These are phyloP conservation scores for Chloroclysta siterata DNA, from an alignment of 2,888 invertebrate genomes.

Conservation along the genomic window DNA sequence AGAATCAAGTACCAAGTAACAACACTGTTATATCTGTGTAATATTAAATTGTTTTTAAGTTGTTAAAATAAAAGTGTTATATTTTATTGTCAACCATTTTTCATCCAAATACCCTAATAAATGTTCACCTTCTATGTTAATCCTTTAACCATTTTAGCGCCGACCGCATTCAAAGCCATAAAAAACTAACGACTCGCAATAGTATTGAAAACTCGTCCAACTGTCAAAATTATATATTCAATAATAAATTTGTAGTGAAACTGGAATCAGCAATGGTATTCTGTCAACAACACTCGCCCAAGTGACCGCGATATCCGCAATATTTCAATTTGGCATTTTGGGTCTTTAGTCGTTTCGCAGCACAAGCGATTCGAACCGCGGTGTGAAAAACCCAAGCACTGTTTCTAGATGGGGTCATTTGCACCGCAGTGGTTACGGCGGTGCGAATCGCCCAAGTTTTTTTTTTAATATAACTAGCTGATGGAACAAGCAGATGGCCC, in stretches of 20 bases:
- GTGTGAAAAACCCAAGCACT: too few relatives aligned
- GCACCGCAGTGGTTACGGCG: too few relatives aligned
- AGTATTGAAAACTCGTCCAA: conserved; percentile 30
- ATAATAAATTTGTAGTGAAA: conserved; percentile 28
- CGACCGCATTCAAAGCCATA: conserved; percentile 17
- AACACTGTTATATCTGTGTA: not conserved
- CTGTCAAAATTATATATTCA: conserved; percentile 30
- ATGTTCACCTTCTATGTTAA: conserved; percentile 11
- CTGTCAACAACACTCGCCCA: too few relatives aligned
- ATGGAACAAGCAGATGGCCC: too few relatives aligned
- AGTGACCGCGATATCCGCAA: too few relatives aligned
- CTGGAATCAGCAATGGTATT: conserved; percentile 20
- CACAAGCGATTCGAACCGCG: too few relatives aligned
- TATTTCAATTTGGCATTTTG: too few relatives aligned
- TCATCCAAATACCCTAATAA: conserved; percentile 6
- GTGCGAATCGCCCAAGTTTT: too few relatives aligned
- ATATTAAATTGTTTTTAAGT: not conserved
- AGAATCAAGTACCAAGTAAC: too few relatives aligned
- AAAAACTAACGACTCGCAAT: conserved; percentile 25
- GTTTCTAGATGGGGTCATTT: too few relatives aligned
- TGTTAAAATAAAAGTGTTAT: not conserved
- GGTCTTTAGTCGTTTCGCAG: too few relatives aligned
- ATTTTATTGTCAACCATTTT: not conserved
- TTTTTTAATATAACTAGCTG: too few relatives aligned
- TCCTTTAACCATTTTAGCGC: conserved; percentile 31